Conservation (phyloP, 2,797 vertebrate species). For the Darevskia mixta region DNA sequence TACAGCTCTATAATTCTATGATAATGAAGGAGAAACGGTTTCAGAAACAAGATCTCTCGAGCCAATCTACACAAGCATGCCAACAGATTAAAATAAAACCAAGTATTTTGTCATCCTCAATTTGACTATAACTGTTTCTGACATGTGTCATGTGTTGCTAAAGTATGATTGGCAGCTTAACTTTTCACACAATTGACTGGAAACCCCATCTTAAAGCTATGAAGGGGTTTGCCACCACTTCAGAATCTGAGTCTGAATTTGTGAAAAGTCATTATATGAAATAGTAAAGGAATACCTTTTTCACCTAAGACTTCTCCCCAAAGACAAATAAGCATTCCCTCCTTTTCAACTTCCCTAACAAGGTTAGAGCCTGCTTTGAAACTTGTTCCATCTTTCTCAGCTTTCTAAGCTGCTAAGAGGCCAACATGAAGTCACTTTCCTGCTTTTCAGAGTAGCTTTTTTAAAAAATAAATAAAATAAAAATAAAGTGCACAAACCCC, state of each 20-base stretch:
- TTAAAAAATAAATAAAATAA: too few relatives aligned
- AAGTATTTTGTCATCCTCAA: constrained; percentile 58
- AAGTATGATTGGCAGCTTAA: constrained; percentile 38
- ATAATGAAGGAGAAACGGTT: neutral
- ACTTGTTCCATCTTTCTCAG: neutral
- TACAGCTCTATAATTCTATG: neutral
- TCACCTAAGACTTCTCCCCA: neutral
- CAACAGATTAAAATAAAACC: constrained; percentile 47
- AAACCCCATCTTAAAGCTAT: neutral
- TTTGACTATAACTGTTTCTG: constrained; percentile 48
- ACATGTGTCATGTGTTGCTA: constrained; percentile 44
- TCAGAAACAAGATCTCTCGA: neutral
- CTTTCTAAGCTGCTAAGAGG: too few relatives aligned
- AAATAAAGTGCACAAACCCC: too few relatives aligned
- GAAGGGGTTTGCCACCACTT: neutral
- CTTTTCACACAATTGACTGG: constrained; percentile 25
- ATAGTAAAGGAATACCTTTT: neutral
- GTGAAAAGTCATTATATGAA: neutral
- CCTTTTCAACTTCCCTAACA: neutral
- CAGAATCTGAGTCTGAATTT: neutral
- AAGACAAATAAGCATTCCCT: neutral
- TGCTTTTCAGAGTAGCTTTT: too few relatives aligned
- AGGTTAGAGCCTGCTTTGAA: neutral
- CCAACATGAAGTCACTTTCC: too few relatives aligned
- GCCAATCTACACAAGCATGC: neutral